These are phyloP conservation scores for Drosophila funebris DNA, from an alignment of 1,140 invertebrate species.

Conservation along the genomic window DNA sequence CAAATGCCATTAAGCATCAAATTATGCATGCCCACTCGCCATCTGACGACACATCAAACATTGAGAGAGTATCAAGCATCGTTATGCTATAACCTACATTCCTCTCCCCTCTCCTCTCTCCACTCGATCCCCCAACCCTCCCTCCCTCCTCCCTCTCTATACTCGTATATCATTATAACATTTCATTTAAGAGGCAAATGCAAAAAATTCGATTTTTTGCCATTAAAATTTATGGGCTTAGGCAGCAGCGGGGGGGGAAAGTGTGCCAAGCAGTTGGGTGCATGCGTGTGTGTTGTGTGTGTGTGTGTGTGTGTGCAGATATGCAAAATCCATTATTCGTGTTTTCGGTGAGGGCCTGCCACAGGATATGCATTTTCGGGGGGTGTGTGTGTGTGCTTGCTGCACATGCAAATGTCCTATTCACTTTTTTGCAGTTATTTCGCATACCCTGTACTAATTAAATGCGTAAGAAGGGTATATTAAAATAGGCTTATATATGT, in stretches of 20 bases:
- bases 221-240: constrained; percentile 74
- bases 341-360: constrained; percentile 6
- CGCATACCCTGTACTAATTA: constrained; percentile 4
- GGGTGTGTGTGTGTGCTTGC: constrained; percentile 36
- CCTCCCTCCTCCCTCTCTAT: not conserved
- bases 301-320: constrained; percentile 13
- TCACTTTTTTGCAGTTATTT: constrained; percentile 18
- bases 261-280: constrained; percentile 12
- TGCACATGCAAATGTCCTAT: constrained; percentile 67
- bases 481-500: not conserved
- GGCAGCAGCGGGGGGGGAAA: constrained; percentile 1
- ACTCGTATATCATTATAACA: constrained; percentile 21
- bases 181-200: constrained; percentile 52
- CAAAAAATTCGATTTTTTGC: constrained; percentile 62
- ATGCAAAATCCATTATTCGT: constrained; percentile 22
- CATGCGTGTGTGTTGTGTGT: constrained; percentile 16
- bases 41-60: constrained; percentile 55
- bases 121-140: no score
- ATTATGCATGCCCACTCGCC: constrained; percentile 81
- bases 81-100: not conserved
- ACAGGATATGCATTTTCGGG: constrained; percentile 32
- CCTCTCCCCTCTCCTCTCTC: not conserved
- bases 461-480: not conserved
- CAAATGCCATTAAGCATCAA: constrained; percentile 67
- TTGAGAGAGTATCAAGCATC: constrained; percentile 3